Conservation (phyloP, 2,113 vertebrate species). For the Himantopus leucocephalus region DNA sequence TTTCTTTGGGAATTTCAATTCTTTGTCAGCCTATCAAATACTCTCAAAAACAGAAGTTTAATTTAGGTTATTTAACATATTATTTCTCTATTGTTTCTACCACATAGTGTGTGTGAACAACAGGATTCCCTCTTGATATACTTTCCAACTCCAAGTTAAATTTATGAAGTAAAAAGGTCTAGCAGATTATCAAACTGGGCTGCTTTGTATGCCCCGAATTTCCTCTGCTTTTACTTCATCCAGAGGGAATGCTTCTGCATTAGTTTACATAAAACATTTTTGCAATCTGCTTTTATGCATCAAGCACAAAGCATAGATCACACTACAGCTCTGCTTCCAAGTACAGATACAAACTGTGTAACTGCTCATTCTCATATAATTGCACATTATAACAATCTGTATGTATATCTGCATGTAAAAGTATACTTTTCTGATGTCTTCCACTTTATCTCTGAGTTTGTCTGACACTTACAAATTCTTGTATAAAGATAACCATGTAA, state of each 20-base stretch:
- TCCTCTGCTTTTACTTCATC: not conserved
- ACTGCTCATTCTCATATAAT: not conserved
- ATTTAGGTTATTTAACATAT: not conserved
- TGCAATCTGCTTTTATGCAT: not conserved
- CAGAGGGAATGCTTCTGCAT: not conserved
- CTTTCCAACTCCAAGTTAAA: not conserved
- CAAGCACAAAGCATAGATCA: not conserved
- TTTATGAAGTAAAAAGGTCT: not conserved
- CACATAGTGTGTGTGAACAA: not conserved
- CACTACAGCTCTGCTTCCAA: not conserved
- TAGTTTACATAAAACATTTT: not conserved
- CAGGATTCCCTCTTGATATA: not conserved
- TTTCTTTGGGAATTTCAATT: not conserved
- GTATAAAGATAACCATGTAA: not conserved
- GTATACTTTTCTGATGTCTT: not conserved
- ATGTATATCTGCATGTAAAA: not conserved
- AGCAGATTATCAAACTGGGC: not conserved
- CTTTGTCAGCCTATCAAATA: not conserved
- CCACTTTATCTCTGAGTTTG: not conserved
- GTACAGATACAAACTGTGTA: not conserved
- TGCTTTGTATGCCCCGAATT: not conserved
- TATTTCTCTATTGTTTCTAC: not conserved
- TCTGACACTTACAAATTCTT: not conserved
- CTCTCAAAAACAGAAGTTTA: not conserved
- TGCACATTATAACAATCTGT: not conserved